These are phyloP conservation scores for Drosophila pallidifrons DNA, from an alignment of 1,140 invertebrate genomes.

Conservation along the genomic window DNA sequence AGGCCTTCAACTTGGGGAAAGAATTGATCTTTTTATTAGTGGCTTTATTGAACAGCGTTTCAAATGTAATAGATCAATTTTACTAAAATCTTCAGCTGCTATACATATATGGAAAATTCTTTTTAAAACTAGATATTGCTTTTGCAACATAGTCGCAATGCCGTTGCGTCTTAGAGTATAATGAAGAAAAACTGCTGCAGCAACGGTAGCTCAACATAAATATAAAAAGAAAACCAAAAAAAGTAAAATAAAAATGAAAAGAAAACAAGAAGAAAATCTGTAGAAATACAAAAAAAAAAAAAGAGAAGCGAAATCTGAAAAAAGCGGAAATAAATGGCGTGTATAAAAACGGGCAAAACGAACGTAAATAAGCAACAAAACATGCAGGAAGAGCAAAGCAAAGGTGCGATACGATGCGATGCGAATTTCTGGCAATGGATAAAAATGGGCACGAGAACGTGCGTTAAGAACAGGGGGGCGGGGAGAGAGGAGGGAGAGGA, in stretches of 20 bases:
- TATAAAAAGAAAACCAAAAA: constrained; percentile 17
- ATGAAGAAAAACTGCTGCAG: constrained; percentile 36
- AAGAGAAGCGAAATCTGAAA: constrained; percentile 31
- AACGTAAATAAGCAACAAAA: constrained; percentile 70
- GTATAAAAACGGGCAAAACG: constrained; percentile 67
- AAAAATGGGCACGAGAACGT: neutral
- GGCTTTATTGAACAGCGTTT: no score
- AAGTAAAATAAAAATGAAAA: neutral
- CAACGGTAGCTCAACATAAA: constrained; percentile 31
- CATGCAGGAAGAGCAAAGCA: constrained; percentile 24
- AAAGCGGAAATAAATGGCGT: constrained; percentile 71
- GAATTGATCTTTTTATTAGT: no score
- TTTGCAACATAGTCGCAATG: neutral
- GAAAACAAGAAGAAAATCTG: constrained; percentile 22
- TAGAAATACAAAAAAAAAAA: constrained; percentile 29
- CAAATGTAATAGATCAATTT: no score
- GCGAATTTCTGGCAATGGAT: constrained; percentile 43
- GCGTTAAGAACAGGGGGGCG: neutral
- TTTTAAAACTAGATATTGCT: no score
- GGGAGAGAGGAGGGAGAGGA: neutral
- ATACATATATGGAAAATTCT: no score
- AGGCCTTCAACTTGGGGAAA: no score
- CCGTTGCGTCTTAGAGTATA: neutral
- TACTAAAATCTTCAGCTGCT: no score
- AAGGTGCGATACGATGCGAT: constrained; percentile 49